Evolutionary conservation across 2,113 vertebrate genomes (phyloP), one percentile per base, ranked within the genome.

Genomic region (Corapipo altera): DNA sequence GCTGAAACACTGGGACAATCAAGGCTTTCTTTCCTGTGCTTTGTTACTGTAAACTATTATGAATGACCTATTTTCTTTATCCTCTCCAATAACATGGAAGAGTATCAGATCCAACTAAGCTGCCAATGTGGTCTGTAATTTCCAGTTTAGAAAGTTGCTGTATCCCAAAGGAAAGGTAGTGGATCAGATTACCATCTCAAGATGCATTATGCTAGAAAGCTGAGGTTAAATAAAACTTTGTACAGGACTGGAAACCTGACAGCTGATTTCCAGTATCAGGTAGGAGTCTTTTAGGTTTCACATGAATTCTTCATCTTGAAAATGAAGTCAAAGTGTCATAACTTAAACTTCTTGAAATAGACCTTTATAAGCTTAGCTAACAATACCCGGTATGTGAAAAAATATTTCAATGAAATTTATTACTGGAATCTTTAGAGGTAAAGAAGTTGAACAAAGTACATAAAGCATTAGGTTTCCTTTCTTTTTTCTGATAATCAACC

Each of bases 41-140:
- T 93, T 88, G 49, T 87, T 91, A 75, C 85, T 55, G 52, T 80
- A 95, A 91, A 92, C 78, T 79, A 65, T 86, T 95, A 65, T 2
- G 1, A 58, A 77, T 92, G 93, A 93, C 96, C 96, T 91, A 96
- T 55, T 96, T 97, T 91, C 91, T 74, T 95, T 95, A 88, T 82
- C 41, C 27, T 92, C 65, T 79, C 44, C 51, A 95, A 18, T 89
- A 92, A 95, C 30, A 74, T n/a, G 73, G 48, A 88, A 83, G 41
- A 88, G 23, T 94, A 97, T 96, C 95, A 92, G 69, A 97, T 92
- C 55, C 43, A 94, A 16, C 49, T 72, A 89, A 88, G n/a, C 51
- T 95, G 89, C 92, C 94, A 96, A 44, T 0, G 0, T 52, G n/a
- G 58, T 92, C 23, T 91, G 67, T 72, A 85, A 93, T 96, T 94